phyloP scores from a whole-genome alignment of 2,888 invertebrate species.

The Oscheius sp. region DNA sequence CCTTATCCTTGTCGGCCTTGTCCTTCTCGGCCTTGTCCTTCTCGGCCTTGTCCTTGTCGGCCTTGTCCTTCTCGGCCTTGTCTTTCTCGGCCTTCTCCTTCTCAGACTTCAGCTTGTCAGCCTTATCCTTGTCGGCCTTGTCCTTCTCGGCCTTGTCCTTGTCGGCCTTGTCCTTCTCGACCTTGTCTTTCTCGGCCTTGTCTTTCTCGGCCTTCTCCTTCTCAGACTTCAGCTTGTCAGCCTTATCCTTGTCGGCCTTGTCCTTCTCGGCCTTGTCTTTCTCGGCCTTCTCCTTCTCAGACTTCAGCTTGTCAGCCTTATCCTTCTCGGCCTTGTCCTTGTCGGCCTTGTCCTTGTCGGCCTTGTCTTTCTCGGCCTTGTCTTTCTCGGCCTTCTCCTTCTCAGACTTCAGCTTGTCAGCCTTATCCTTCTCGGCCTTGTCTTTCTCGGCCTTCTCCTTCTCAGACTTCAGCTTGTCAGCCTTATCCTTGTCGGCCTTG shows the following conservation, averaged over 20 bases:
- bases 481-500: slow-evolving; percentile 11
- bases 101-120: slow-evolving; percentile 1
- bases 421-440: slow-evolving; percentile 12
- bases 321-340: slow-evolving; percentile 8
- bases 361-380: slow-evolving; percentile 4
- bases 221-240: slow-evolving; percentile 10
- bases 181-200: slow-evolving; percentile 11
- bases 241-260: slow-evolving; percentile 13
- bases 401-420: slow-evolving; percentile 4
- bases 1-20: slow-evolving; percentile 15
- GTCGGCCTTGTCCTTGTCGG: neutral
- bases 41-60: slow-evolving; percentile 16
- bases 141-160: slow-evolving; percentile 16
- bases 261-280: slow-evolving; percentile 19
- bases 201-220: slow-evolving; percentile 2
- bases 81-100: slow-evolving; percentile 13
- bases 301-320: slow-evolving; percentile 3
- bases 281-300: slow-evolving; percentile 4
- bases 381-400: slow-evolving; percentile 20
- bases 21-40: slow-evolving; percentile 18
- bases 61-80: slow-evolving; percentile 16
- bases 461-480: slow-evolving; percentile 7
- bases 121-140: slow-evolving; percentile 11
- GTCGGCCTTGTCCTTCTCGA: slow-evolving; percentile 5
- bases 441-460: slow-evolving; percentile 17